Base-by-base conservation (phyloP, 2,797 vertebrate genomes). In the Rousettus madagascariensis region DNA sequence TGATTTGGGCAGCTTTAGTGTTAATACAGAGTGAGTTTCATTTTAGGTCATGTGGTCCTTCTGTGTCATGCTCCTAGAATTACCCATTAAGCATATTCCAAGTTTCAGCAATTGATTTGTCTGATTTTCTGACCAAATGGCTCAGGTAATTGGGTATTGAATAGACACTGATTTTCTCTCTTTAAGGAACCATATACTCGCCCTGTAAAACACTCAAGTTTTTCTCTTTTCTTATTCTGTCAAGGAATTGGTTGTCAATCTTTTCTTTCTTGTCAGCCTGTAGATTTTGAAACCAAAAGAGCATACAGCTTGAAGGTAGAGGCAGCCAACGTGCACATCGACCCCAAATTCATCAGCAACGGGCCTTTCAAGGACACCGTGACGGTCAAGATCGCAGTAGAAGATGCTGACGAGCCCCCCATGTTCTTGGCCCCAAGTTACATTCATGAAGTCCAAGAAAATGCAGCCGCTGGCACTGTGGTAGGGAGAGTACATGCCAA, bases 401-500 rank as follows among this genome's bases (percentile, higher is more conserved):
- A 99, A 98, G 99, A 99, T 53, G 99, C 99, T 5, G 99, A 99
- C 1, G 99, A 99, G 97, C 99, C 99, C 0, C 99, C 99, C 0
- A 98, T 99, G 92, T 99, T 99, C 97, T 97, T 99, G 93, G 98
- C 98, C 80, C 98, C 99, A 68, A 98, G 98, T 97, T 99, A 99
- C 59, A 98, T 98, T 28, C 99, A 99, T 3, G 99, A 99, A 98
- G 99, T 99, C 43, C 99, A 99, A 97, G 99, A 99, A 98, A 99
- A 99, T 3, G 99, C 99, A 24, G 99, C 99, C 0, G 98, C 98
- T 82, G 99, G 99, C 80, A 99, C 99, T 13, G 92, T 98, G 96
- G 99, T 99, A 97, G 99, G 99, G 41, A 99, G 99, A 94, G 99
- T 99, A 26, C 99, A 99, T 75, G 99, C 99, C 98, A 99, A 99